Conservation (phyloP, 2,888 invertebrate genomes). For the Drosophila sordidapex region DNA sequence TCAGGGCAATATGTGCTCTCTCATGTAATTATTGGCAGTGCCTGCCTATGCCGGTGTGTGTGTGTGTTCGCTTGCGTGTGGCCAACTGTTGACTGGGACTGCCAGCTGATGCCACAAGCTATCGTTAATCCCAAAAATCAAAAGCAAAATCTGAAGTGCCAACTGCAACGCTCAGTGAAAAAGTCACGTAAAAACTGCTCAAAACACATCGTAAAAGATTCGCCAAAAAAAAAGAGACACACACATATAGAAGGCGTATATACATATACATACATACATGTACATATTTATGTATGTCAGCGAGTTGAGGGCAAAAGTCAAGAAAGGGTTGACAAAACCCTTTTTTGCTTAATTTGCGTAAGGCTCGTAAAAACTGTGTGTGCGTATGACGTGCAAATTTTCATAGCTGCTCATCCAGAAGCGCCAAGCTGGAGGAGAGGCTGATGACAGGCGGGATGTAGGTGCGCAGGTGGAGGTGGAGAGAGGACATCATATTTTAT, state of each 20-base stretch:
- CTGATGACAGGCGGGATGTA: neutral
- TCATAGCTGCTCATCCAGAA: constrained; percentile 55
- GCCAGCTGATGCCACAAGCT: constrained; percentile 16
- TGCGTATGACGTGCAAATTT: constrained; percentile 76
- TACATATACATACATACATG: neutral
- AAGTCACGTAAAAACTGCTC: constrained; percentile 77
- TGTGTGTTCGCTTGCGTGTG: constrained; percentile 16
- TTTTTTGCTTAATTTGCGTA: constrained; percentile 41
- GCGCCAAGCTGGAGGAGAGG: constrained; percentile 4
- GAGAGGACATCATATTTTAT: constrained; percentile 60
- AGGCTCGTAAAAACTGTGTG: constrained; percentile 49
- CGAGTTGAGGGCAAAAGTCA: constrained; percentile 12
- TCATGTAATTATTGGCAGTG: constrained; percentile 66
- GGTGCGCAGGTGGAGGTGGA: neutral
- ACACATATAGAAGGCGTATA: neutral
- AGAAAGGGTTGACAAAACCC: constrained; percentile 46
- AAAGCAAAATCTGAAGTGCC: constrained; percentile 50
- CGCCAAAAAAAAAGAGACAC: constrained; percentile 17
- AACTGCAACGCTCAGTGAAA: constrained; percentile 63
- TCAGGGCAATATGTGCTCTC: constrained; percentile 44
- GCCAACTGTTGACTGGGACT: constrained; percentile 72
- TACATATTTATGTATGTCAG: neutral
- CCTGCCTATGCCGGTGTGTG: constrained; percentile 5
- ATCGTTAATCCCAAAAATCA: constrained; percentile 22
- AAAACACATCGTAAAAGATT: constrained; percentile 74